These are phyloP conservation scores for Progne subis DNA, from an alignment of 2,113 vertebrate species.

Conservation along the genomic window DNA sequence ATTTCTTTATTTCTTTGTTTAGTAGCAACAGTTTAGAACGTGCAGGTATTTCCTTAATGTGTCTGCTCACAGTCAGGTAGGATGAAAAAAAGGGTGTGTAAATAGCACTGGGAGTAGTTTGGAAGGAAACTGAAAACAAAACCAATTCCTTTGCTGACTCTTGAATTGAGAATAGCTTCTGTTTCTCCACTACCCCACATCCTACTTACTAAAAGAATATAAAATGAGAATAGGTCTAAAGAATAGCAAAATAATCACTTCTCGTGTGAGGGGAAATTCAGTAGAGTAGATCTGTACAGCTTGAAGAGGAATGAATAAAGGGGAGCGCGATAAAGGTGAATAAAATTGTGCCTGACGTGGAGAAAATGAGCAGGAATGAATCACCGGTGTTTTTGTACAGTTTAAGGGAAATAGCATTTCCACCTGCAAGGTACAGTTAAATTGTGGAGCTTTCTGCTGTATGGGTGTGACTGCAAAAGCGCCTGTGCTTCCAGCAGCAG, in stretches of 20 bases:
- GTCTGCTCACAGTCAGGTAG: background rate
- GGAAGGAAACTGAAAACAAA: background rate
- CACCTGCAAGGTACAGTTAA: background rate
- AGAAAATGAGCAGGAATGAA: background rate
- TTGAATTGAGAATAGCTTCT: background rate
- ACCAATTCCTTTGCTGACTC: background rate
- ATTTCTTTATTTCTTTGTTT: background rate
- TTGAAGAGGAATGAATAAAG: background rate
- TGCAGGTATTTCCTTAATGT: background rate
- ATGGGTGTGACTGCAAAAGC: background rate
- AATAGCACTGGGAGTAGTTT: background rate
- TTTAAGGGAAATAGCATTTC: background rate
- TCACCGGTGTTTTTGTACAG: background rate
- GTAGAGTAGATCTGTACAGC: background rate
- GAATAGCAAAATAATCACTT: background rate
- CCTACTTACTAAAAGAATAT: background rate
- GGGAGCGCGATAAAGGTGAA: background rate
- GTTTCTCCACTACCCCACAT: background rate
- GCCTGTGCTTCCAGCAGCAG: background rate
- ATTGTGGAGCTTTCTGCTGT: background rate
- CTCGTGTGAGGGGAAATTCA: background rate
- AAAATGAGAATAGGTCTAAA: background rate
- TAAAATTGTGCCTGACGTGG: background rate
- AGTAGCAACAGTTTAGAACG: background rate
- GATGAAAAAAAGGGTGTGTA: background rate